Percentiles rank a stretch among this genome's conserved stretches.
These are phyloP conservation scores for Nephotettix cincticeps DNA, from an alignment of 1,140 invertebrate species.

Conservation along the genomic window DNA sequence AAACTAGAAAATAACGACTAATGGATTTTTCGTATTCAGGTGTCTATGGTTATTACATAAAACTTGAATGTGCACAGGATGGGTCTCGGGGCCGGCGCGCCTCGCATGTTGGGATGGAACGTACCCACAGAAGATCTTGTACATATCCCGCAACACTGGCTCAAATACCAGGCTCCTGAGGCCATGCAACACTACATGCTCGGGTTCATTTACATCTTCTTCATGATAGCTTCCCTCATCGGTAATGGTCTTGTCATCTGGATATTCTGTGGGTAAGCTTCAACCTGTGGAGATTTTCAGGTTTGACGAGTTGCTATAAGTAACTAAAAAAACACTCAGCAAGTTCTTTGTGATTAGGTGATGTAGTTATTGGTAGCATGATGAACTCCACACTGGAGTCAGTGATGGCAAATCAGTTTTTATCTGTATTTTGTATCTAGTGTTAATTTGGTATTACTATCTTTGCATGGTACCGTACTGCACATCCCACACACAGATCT, in stretches of 20 bases:
- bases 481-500: too few relatives aligned
- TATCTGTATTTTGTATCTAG: too few relatives aligned
- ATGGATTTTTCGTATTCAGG: neutral
- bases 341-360: too few relatives aligned
- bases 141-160: constrained; percentile 81
- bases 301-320: too few relatives aligned
- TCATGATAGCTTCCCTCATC: constrained; percentile 71
- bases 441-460: too few relatives aligned
- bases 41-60: neutral
- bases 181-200: constrained; percentile 80
- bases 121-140: constrained; percentile 70
- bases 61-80: neutral
- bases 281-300: too few relatives aligned
- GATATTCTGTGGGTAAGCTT: constrained; percentile 76
- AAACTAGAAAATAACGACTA: neutral
- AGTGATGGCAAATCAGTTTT: too few relatives aligned
- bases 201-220: constrained; percentile 75
- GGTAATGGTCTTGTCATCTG: constrained; percentile 90
- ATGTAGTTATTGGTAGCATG: too few relatives aligned
- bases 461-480: too few relatives aligned
- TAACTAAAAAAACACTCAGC: too few relatives aligned
- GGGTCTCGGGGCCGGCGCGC: neutral
- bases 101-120: constrained; percentile 64
- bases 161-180: constrained; percentile 73
- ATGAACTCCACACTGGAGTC: too few relatives aligned